These are phyloP conservation scores for Vanacampus margaritifer DNA, from an alignment of 2,113 vertebrate genomes.

Conservation along the genomic window DNA sequence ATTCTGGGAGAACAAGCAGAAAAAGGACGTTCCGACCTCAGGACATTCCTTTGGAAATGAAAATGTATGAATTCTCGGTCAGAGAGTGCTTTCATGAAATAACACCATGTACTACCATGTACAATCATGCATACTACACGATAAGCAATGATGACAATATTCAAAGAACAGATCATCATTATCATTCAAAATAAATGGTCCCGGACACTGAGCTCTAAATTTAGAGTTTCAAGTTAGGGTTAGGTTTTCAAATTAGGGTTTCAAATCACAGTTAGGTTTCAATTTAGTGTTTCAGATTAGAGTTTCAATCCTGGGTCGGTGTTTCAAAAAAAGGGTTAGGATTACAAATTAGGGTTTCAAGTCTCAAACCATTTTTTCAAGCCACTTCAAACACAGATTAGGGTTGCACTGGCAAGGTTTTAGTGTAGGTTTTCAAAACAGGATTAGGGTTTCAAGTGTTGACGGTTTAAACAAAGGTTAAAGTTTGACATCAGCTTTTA, in stretches of 20 bases:
- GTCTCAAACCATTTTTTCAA: no score
- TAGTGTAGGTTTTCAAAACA: background rate
- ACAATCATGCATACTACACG: background rate
- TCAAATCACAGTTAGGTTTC: no score
- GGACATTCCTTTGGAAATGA: conserved; percentile 35
- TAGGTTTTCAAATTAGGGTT: background rate
- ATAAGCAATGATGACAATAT: background rate
- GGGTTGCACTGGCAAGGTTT: no score
- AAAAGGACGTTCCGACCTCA: background rate
- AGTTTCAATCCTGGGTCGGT: no score
- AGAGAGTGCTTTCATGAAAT: background rate
- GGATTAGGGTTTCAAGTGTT: background rate
- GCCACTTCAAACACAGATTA: no score
- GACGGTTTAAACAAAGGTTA: background rate
- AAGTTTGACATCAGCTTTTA: background rate
- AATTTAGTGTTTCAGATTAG: no score
- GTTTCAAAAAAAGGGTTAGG: no score
- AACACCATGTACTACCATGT: background rate
- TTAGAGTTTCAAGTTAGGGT: background rate
- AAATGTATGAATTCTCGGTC: conserved; percentile 2
- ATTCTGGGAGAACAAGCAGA: conserved; percentile 13
- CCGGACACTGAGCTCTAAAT: background rate
- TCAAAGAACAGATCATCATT: no score
- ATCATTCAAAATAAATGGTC: no score
- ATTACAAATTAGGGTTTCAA: no score